phyloP scores from a whole-genome alignment of 2,113 vertebrate species.

The Acinonyx jubatus region DNA sequence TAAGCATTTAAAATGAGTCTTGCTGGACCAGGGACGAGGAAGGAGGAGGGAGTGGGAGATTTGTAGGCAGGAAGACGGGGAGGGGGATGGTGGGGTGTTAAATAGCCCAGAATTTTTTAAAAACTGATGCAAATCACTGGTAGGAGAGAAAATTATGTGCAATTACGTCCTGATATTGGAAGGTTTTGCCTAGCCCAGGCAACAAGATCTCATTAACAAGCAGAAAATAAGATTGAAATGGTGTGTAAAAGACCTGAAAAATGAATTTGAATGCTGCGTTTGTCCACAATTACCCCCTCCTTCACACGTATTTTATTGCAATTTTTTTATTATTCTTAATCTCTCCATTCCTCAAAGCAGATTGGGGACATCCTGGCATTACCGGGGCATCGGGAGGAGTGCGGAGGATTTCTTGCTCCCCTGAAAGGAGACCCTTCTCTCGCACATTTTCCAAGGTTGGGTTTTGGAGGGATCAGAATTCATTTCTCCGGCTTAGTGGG shows the following conservation, averaged over 20 bases:
- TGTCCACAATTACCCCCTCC: constrained; percentile 99
- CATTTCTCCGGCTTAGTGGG: constrained; percentile 85
- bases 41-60: constrained; percentile 79
- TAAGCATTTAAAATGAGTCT: constrained; percentile 90
- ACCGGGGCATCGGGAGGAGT: constrained; percentile 91
- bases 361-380: constrained; percentile 99
- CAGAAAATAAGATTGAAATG: constrained; percentile 99
- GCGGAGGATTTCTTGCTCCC: constrained; percentile 93
- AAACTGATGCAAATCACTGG: constrained; percentile 97
- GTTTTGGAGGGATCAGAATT: constrained; percentile 86
- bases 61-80: constrained; percentile 75
- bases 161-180: constrained; percentile 99
- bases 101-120: constrained; percentile 90
- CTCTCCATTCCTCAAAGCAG: constrained; percentile 98
- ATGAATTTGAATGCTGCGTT: constrained; percentile 99
- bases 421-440: constrained; percentile 86
- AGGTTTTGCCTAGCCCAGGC: constrained; percentile 97
- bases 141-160: constrained; percentile 98
- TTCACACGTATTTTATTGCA: constrained; percentile 99
- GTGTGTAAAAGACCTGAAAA: constrained; percentile 99
- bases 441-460: constrained; percentile 80
- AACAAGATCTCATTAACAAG: constrained; percentile 99
- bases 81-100: constrained; percentile 83
- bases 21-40: constrained; percentile 83
- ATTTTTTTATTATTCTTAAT: constrained; percentile 96